Base-by-base conservation (phyloP, 2,888 invertebrate species). In the Gastracanthus pulcherrimus region DNA sequence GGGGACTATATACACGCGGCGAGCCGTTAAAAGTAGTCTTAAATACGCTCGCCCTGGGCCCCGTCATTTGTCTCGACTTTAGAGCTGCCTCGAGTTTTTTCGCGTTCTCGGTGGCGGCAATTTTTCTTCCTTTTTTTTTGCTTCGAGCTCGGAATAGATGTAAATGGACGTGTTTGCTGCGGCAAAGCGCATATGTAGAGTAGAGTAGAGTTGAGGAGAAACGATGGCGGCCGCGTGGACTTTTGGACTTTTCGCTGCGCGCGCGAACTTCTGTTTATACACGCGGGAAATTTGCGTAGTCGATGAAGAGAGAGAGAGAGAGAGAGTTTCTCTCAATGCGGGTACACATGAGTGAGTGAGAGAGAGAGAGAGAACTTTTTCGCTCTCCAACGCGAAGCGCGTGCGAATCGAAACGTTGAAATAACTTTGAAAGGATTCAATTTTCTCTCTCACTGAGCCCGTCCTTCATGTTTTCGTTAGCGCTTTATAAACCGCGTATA, bases 341-440 rank as follows among this genome's bases (percentile, higher is more conserved):
- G 45, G 45, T 45, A 4, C 13, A 4, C 45, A 5, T 19, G 38
- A 60, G 72, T 3, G 72, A 29, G 60, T 58, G 26, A 9, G 36
- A 31, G 19, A 60, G 60, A 41, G 60, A 31, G 41, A 36, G 31
- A 62, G 23, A 41, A 29, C 58, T 38, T 38, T 51, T 66, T 19
- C 64, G 13, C n/a, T 19, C 9, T 2, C 13, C 38, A 13, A 5
- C 38, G 60, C 36, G 16, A 58, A 85, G 83, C 83, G 67, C 31
- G 55, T 19, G 67, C 58, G 41, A 62, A 80, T 82, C 79, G 75
- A 82, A 82, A 82, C 51, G 82, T 76, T 76, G 80, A 80, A 82
- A 82, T 82, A 80, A 76, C 82, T 80, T 76, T 76, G 72, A 83
- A 78, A 80, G 82, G 80, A 83, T 83, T 83, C 82, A 83, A 83